A percentile compares a stretch with the other conserved stretches of the same genome.
Conservation (phyloP, 2,888 invertebrate species). For the Brachyopa scutellaris region DNA sequence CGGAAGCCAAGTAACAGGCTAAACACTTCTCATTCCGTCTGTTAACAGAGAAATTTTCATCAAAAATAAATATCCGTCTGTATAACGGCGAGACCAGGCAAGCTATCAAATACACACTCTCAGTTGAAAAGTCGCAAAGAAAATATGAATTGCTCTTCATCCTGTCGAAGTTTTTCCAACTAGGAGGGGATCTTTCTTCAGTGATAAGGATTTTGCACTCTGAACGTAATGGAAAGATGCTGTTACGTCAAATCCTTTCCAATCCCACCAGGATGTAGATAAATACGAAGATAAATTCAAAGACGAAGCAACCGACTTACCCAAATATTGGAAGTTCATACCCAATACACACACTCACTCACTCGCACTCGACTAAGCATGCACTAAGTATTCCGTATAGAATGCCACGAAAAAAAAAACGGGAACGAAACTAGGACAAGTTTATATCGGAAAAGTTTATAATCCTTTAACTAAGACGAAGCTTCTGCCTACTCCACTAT, state of each 20-base stretch:
- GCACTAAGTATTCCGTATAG: conserved; percentile 21
- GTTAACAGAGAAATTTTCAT: not conserved
- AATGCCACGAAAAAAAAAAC: conserved; percentile 20
- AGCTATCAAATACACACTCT: not conserved
- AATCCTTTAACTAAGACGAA: conserved; percentile 65
- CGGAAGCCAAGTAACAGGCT: not conserved
- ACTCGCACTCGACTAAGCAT: conserved; percentile 6
- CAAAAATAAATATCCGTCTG: conserved; percentile 2
- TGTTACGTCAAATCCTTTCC: conserved; percentile 47
- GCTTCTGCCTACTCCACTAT: conserved; percentile 16
- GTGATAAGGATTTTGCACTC: conserved; percentile 29
- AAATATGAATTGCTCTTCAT: conserved; percentile 47
- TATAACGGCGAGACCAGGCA: not conserved
- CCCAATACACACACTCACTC: conserved; percentile 25
- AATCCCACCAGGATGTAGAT: conserved; percentile 38
- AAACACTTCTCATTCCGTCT: not conserved
- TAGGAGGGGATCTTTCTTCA: conserved; percentile 38
- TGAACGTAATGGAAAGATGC: not conserved
- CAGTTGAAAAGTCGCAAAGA: conserved; percentile 18
- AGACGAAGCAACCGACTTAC: conserved; percentile 38
- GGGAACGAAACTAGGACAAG: conserved; percentile 56
- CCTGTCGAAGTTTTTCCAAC: conserved; percentile 16
- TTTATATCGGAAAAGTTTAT: conserved; percentile 72
- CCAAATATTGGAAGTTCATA: conserved; percentile 62
- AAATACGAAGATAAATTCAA: conserved; percentile 29